Percentiles rank a stretch among this genome's conserved stretches.
These are phyloP conservation scores for Cheilosia vernalis DNA, from an alignment of 2,888 invertebrate genomes.

Conservation along the genomic window DNA sequence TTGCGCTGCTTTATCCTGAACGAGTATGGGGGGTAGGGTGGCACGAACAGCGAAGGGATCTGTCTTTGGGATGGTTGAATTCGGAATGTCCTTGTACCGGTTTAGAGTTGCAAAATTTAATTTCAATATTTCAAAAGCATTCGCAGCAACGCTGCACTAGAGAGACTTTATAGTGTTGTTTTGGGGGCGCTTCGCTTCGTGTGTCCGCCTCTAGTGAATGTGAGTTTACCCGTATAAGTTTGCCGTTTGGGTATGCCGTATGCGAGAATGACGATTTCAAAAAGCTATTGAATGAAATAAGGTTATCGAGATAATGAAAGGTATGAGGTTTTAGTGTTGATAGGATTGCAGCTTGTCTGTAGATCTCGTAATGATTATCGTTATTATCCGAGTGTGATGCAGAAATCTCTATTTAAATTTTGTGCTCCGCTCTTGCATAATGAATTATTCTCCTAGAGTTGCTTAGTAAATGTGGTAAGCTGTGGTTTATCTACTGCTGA, in stretches of 20 bases:
- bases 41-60: neutral
- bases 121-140: constrained; percentile 65
- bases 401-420: neutral
- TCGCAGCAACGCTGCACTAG: constrained; percentile 18
- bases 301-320: neutral
- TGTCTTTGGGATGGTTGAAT: neutral
- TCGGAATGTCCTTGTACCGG: constrained; percentile 25
- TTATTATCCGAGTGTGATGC: neutral
- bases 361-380: neutral
- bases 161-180: constrained; percentile 26
- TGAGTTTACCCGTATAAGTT: too few species aligned
- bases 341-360: neutral
- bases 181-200: neutral
- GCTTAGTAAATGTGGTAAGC: neutral
- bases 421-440: neutral
- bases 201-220: neutral
- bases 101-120: constrained; percentile 61
- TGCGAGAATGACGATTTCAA: neutral
- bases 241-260: neutral
- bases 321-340: neutral
- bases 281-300: neutral
- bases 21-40: neutral
- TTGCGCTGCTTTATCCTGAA: constrained; percentile 57
- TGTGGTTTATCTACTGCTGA: neutral
- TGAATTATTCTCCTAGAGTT: neutral